Percentiles rank a stretch among this genome's conserved stretches.
phyloP scores from a whole-genome alignment of 2,888 invertebrate species.

The Pseudococcus longispinus region DNA sequence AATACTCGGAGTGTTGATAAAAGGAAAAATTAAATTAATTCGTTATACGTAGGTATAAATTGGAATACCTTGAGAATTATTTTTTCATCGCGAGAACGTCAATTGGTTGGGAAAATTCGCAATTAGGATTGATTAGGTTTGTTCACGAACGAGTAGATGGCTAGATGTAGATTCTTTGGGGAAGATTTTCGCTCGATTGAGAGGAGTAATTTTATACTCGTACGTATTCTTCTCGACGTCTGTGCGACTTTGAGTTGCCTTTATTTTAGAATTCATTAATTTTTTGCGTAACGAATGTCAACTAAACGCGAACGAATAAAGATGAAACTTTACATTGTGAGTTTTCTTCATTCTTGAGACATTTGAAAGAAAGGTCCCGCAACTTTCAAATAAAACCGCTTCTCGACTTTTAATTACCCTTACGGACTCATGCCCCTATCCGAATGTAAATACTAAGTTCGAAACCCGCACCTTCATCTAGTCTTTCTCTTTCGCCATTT shows the following conservation, averaged over 20 bases:
- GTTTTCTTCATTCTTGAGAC: not conserved
- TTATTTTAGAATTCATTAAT: not conserved
- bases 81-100: not conserved
- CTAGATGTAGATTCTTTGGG: not conserved
- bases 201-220: not conserved
- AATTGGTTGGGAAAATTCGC: not conserved
- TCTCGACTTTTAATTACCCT: slow-evolving; percentile 53
- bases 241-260: not conserved
- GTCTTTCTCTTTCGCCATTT: slow-evolving; percentile 33
- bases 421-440: slow-evolving; percentile 53
- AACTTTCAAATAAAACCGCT: slow-evolving; percentile 54
- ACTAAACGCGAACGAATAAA: slow-evolving; percentile 29
- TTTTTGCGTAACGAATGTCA: slow-evolving; percentile 23
- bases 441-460: slow-evolving; percentile 48
- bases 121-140: not conserved
- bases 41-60: not conserved
- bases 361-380: slow-evolving; percentile 46
- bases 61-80: not conserved
- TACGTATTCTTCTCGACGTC: not conserved
- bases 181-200: not conserved
- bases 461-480: slow-evolving; percentile 16
- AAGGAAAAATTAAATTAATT: not conserved
- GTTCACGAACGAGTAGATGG: no score
- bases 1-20: not conserved
- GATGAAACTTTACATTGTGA: not conserved